Percentiles rank a stretch among this genome's conserved stretches.
Conservation (phyloP, 2,113 vertebrate genomes). For the Oplegnathus fasciatus region DNA sequence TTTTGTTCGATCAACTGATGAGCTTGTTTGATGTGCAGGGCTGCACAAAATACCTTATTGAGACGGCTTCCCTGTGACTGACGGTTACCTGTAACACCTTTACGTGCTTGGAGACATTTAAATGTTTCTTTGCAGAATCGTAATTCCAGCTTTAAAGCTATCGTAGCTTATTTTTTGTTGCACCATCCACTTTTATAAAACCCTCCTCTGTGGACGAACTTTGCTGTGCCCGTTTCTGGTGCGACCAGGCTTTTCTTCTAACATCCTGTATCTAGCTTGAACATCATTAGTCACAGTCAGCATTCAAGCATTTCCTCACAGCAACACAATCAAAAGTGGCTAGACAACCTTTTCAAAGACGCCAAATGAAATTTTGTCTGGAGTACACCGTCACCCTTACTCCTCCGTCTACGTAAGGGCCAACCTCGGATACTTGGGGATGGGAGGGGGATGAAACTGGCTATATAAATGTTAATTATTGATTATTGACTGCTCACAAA, state of each 20-base stretch:
- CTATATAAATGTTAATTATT: conserved; percentile 14
- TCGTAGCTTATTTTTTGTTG: not conserved
- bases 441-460: not conserved
- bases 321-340: not conserved
- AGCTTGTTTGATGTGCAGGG: no score
- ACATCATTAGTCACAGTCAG: not conserved
- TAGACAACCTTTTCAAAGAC: not conserved
- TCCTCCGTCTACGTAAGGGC: not conserved
- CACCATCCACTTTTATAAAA: not conserved
- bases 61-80: not conserved
- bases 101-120: no score
- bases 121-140: no score
- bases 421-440: conserved; percentile 11
- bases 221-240: not conserved
- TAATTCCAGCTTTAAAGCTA: not conserved
- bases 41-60: no score
- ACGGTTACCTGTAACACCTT: not conserved
- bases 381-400: conserved; percentile 10
- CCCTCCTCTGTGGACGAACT: not conserved
- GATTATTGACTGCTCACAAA: conserved; percentile 57
- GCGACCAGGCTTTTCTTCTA: not conserved
- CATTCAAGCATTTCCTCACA: not conserved
- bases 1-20: not conserved
- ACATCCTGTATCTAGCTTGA: not conserved
- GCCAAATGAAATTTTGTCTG: not conserved